phyloP scores from a whole-genome alignment of 2,888 invertebrate genomes.

The Calliopum simillimum region DNA sequence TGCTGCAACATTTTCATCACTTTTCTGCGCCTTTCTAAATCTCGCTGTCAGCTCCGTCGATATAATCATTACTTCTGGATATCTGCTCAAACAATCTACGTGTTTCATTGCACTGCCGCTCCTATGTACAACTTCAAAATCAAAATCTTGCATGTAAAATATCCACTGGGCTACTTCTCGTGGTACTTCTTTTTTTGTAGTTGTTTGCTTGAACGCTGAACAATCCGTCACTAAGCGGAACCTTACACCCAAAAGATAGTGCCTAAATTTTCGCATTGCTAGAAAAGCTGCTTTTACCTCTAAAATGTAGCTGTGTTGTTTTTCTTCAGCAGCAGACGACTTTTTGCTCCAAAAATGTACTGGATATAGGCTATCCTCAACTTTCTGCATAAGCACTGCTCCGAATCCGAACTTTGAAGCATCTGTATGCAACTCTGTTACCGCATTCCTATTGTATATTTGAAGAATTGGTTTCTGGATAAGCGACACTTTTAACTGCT shows the following conservation, averaged over 20 bases:
- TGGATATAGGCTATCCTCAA: neutral
- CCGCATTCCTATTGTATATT: slow-evolving; percentile 11
- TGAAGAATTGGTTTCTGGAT: slow-evolving; percentile 5
- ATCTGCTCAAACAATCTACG: slow-evolving; percentile 10
- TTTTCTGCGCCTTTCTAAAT: neutral
- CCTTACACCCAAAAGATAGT: slow-evolving; percentile 3
- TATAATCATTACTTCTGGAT: neutral
- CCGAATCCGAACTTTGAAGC: slow-evolving; percentile 21
- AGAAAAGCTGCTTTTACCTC: slow-evolving; percentile 20
- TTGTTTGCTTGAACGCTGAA: slow-evolving; percentile 10
- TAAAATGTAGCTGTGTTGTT: slow-evolving; percentile 6
- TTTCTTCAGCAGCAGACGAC: neutral
- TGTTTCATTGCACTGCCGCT: slow-evolving; percentile 5
- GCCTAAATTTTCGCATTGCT: neutral
- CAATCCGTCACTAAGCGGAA: slow-evolving; percentile 12
- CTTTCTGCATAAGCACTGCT: slow-evolving; percentile 6
- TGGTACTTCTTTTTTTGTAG: slow-evolving; percentile 8
- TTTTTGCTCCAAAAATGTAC: slow-evolving; percentile 23
- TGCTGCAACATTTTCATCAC: neutral
- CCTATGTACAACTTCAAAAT: slow-evolving; percentile 5
- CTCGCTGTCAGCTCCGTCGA: neutral
- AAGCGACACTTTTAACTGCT: neutral
- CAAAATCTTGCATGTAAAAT: slow-evolving; percentile 9
- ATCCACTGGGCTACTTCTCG: slow-evolving; percentile 13
- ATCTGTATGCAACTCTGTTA: slow-evolving; percentile 28